A percentile compares a stretch with the other conserved stretches of the same genome.
phyloP scores from a whole-genome alignment of 2,888 invertebrate genomes.

The Allophyes oxyacanthae region DNA sequence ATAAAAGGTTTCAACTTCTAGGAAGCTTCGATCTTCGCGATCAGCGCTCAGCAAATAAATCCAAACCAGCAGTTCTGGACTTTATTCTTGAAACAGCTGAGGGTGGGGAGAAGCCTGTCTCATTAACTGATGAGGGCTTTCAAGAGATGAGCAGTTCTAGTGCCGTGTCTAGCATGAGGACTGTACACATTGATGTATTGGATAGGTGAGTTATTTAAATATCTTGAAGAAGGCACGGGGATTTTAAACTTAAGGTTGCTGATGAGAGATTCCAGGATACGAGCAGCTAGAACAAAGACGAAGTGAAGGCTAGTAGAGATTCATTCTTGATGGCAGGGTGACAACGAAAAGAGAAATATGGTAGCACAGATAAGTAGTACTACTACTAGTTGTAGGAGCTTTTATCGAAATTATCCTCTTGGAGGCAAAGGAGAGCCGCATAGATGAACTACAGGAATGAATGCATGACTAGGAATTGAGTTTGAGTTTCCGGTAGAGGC shows the following conservation, averaged over 20 bases:
- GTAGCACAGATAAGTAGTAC: no score
- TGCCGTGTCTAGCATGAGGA: constrained; percentile 73
- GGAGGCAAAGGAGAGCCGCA: no score
- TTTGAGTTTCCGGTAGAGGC: no score
- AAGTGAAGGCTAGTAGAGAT: no score
- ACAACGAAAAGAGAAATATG: no score
- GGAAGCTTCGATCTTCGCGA: constrained; percentile 83
- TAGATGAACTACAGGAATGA: no score
- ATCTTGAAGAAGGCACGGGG: no score
- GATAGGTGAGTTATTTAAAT: constrained; percentile 66
- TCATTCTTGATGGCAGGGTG: no score
- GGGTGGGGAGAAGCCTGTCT: constrained; percentile 66
- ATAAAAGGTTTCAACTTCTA: constrained; percentile 43
- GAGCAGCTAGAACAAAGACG: no score
- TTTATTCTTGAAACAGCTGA: constrained; percentile 74
- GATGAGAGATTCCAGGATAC: not conserved
- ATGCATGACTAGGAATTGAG: no score
- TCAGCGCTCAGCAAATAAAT: constrained; percentile 66
- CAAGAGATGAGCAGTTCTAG: constrained; percentile 82
- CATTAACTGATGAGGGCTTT: constrained; percentile 82
- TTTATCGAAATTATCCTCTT: no score
- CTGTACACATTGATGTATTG: constrained; percentile 69
- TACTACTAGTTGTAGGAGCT: no score
- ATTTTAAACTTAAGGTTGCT: not conserved
- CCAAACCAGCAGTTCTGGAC: constrained; percentile 67